A percentile compares a stretch with the other conserved stretches of the same genome.
Conservation (phyloP, 2,797 vertebrate genomes). For the Toxotes lorentzi region DNA sequence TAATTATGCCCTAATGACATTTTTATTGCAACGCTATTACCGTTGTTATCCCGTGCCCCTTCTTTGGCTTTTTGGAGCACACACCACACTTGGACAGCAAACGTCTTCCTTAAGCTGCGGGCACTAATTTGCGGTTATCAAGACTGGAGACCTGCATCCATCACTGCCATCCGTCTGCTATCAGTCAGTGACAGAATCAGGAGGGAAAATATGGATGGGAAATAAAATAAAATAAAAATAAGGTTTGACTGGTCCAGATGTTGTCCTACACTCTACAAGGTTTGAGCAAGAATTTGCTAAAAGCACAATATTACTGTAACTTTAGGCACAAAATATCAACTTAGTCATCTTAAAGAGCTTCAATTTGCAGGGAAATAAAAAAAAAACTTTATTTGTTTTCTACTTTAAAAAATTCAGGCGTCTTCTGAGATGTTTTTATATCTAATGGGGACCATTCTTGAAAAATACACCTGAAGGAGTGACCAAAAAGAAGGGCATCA, state of each 20-base stretch:
- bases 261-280: neutral
- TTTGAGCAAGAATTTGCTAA: slow-evolving; percentile 3
- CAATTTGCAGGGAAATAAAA: neutral
- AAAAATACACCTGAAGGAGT: neutral
- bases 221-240: neutral
- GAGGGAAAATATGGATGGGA: neutral
- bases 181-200: slow-evolving; percentile 23
- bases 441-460: neutral
- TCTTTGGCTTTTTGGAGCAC: slow-evolving; percentile 14
- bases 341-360: neutral
- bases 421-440: neutral
- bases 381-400: neutral
- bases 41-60: slow-evolving; percentile 9
- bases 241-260: neutral
- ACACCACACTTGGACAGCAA: slow-evolving; percentile 7
- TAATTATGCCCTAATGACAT: slow-evolving; percentile 12
- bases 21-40: slow-evolving; percentile 7
- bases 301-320: too few species aligned
- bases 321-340: neutral
- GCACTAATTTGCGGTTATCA: slow-evolving; percentile 44
- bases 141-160: slow-evolving; percentile 31
- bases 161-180: slow-evolving; percentile 12
- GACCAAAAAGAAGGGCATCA: neutral
- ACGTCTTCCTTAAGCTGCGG: slow-evolving; percentile 47
- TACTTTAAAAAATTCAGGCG: neutral